A percentile compares a stretch with the other conserved stretches of the same genome.
Conservation (phyloP, 1,140 invertebrate species). For the Drosophila kurseongensis region DNA sequence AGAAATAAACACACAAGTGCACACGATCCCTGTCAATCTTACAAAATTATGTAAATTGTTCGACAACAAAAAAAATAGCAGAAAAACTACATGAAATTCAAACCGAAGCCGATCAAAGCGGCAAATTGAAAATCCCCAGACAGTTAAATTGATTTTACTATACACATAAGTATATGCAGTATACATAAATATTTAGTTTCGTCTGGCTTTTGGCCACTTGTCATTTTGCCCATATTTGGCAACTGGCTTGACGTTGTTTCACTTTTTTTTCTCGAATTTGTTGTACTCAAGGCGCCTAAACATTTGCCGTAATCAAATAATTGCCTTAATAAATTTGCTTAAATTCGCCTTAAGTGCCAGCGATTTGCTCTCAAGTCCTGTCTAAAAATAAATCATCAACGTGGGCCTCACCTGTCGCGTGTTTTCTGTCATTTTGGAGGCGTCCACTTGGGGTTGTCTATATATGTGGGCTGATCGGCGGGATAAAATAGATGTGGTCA, state of each 20-base stretch:
- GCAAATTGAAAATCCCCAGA: slow-evolving; percentile 68
- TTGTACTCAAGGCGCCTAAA: slow-evolving; percentile 26
- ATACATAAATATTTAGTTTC: slow-evolving; percentile 31
- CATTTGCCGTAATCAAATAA: slow-evolving; percentile 71
- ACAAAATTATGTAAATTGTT: slow-evolving; percentile 76
- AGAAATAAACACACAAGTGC: slow-evolving; percentile 19
- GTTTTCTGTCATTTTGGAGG: slow-evolving; percentile 46
- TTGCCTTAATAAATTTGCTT: slow-evolving; percentile 75
- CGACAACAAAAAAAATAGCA: background rate
- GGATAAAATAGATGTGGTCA: slow-evolving; percentile 16
- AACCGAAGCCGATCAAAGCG: slow-evolving; percentile 35
- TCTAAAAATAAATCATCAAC: slow-evolving; percentile 45
- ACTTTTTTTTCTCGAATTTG: slow-evolving; percentile 17
- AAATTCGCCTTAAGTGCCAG: slow-evolving; percentile 56
- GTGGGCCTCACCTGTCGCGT: slow-evolving; percentile 60
- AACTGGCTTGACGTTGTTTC: slow-evolving; percentile 22
- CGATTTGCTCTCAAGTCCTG: slow-evolving; percentile 58
- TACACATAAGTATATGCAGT: slow-evolving; percentile 48
- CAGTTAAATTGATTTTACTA: slow-evolving; percentile 75
- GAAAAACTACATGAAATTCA: slow-evolving; percentile 44
- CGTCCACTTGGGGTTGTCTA: slow-evolving; percentile 18
- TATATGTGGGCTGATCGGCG: slow-evolving; percentile 34
- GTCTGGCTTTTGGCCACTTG: slow-evolving; percentile 39
- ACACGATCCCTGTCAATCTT: slow-evolving; percentile 42
- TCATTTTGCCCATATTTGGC: slow-evolving; percentile 74